Evolutionary conservation across 2,888 invertebrate species (phyloP), one percentile per base, ranked within the genome.

Genomic region (Andrena marginata): DNA sequence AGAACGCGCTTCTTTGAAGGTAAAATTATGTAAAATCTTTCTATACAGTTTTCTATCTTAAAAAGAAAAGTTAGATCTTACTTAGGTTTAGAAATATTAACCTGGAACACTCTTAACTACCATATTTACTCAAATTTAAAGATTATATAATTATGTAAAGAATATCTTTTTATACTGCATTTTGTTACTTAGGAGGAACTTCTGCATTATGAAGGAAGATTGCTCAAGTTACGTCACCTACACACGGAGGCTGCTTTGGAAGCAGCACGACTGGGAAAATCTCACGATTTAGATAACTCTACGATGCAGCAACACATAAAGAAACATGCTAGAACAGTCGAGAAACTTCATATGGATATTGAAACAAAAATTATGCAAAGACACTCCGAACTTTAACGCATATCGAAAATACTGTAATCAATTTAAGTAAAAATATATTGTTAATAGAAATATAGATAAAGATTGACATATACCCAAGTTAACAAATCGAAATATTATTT

Each of bases 1-100:
- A 80, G 98, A 99, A 94, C 95, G 99, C 13, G 96, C 96, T 76
- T 98, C 98, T 0, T 95, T 99, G 63, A 97, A 97, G 95, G 97
- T 97, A 94, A 89, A 85, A 79, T 42, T 33, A 33, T 6, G 2
- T 7, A 4, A 8, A 60, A 62, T 31, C 20, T 23, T 68, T 42
- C 42, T 13, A 42, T 13, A 3, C 3, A 42, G 42, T 42, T 42
- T 42, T 10, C 35, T 42, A 1, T 42, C 4, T 10, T 10, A 2
- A 13, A 42, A 42, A 13, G 13, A 42, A 42, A 42, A 6, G 10
- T 35, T 10, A 13, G 1, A 42, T 42, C 13, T 13, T 42, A 42
- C 13, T 42, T 42, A 13, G 13, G 13, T 42, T 42, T 42, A 42
- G 13, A 13, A 42, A 42, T 13, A 42, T 13, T 13, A 42, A 13